These are phyloP conservation scores for Sthenelais limicola DNA, from an alignment of 2,888 invertebrate genomes.

Conservation along the genomic window DNA sequence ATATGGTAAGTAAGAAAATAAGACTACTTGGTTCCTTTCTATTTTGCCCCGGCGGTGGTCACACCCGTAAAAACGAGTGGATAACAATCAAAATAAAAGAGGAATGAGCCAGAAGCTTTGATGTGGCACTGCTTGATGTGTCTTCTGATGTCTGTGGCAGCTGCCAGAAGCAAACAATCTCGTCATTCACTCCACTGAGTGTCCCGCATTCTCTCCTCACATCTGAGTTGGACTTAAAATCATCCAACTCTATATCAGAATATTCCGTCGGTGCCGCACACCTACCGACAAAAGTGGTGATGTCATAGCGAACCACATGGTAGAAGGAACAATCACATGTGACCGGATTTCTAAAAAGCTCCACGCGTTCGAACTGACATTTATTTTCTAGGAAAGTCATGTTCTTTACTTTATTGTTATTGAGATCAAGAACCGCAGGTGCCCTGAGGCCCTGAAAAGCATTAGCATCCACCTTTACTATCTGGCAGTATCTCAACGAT, in stretches of 20 bases:
- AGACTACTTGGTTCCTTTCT: no score
- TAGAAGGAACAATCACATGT: slow-evolving; percentile 19
- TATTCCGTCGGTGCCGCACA: neutral
- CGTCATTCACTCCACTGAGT: slow-evolving; percentile 14
- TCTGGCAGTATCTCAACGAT: slow-evolving; percentile 6
- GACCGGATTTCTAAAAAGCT: slow-evolving; percentile 15
- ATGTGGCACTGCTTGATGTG: no score
- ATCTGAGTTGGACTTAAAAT: slow-evolving; percentile 11
- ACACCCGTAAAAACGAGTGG: no score
- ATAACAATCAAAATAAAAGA: no score
- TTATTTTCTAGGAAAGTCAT: slow-evolving; percentile 7
- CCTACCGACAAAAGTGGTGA: slow-evolving; percentile 4
- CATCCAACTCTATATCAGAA: slow-evolving; percentile 1
- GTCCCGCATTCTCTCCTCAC: slow-evolving; percentile 16
- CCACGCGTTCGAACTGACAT: slow-evolving; percentile 20
- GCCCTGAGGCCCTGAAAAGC: slow-evolving; percentile 10
- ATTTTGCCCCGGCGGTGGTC: no score
- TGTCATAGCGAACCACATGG: slow-evolving; percentile 15
- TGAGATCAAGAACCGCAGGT: slow-evolving; percentile 5
- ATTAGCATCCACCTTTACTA: neutral
- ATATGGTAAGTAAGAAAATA: no score
- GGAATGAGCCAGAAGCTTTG: no score
- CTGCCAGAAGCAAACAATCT: slow-evolving; percentile 20
- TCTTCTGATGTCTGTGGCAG: no score
- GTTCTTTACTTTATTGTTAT: slow-evolving; percentile 20